Evolutionary conservation across 2,888 invertebrate genomes (phyloP).

Genomic region (Desoria tigrina): DNA sequence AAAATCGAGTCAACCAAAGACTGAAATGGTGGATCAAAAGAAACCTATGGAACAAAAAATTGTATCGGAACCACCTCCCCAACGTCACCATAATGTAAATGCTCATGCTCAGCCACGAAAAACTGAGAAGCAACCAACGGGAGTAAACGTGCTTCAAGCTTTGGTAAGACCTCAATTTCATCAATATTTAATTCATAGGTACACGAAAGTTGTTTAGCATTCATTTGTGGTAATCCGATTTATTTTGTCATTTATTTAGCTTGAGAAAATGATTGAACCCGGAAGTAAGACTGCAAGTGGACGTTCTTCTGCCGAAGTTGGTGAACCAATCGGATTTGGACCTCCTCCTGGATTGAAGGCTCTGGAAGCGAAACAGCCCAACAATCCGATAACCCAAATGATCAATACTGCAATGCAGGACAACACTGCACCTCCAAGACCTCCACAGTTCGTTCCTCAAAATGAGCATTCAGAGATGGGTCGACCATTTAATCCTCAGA

Average conservation of each 20-base stretch:
- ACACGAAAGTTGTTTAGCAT: neutral
- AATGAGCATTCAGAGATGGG: no score
- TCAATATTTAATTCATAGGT: neutral
- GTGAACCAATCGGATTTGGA: neutral
- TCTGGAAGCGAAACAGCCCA: no score
- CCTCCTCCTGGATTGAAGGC: neutral
- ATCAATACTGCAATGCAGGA: neutral
- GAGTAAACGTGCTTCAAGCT: slow-evolving; percentile 1
- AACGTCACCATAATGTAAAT: no score
- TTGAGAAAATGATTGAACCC: neutral
- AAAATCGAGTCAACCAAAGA: neutral
- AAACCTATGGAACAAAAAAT: neutral
- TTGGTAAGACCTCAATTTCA: neutral
- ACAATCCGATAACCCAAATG: neutral
- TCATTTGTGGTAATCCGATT: neutral
- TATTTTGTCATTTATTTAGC: neutral
- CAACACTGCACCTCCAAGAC: neutral
- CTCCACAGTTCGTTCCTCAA: neutral
- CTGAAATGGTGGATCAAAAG: neutral
- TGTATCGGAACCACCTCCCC: neutral
- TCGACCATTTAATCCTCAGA: no score
- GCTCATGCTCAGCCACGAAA: no score
- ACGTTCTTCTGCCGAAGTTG: neutral
- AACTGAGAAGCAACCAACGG: neutral
- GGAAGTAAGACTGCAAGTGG: neutral